Base-by-base conservation (phyloP, 2,888 invertebrate species). In the Plagiodera versicolora region DNA sequence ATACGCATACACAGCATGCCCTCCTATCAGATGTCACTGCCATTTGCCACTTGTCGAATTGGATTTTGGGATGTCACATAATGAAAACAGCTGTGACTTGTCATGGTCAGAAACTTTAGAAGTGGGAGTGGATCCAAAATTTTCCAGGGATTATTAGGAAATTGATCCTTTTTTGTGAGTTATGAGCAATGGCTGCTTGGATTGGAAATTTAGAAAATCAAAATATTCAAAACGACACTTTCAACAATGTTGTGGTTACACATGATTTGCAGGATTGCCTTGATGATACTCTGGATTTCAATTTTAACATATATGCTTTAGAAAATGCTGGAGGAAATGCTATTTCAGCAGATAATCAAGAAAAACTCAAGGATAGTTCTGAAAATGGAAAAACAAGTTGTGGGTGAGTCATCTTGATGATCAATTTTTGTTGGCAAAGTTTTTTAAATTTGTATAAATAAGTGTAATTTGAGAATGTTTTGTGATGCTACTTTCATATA, bases 211-310 rank as follows among this genome's bases (percentile, higher is more conserved):
- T 70, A 63, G 67, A 67, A 65, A 67, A 60, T 57, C 55, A 67
- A 60, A 54, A 48, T 39, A 54, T 56, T 48, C 61, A 66, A 50
- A 70, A 69, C 64, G 71, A 71, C 64, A 68, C 68, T 63, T 60
- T 65, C 50, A 66, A 80, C 64, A 79, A 77, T 70, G 81, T 83
- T 62, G 77, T 82, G 50, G 81, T 83, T 70, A 81, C 82, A 44
- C 83, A 82, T 69, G 83, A 84, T 72, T 76, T 84, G 56, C 83
- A 84, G 72, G 83, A 84, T 69, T 85, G 82, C 67, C 77, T 84
- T 39, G 83, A 77, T 65, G 77, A 78, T 56, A 76, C 73, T 66
- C 71, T 76, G 63, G 78, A 78, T 71, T 75, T 75, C 67, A 74
- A 75, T 62, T 84, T 84, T 67, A 81, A 80, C 56, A 82, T 83